Base-by-base conservation (phyloP, 1,140 invertebrate genomes). In the Physella acuta region DNA sequence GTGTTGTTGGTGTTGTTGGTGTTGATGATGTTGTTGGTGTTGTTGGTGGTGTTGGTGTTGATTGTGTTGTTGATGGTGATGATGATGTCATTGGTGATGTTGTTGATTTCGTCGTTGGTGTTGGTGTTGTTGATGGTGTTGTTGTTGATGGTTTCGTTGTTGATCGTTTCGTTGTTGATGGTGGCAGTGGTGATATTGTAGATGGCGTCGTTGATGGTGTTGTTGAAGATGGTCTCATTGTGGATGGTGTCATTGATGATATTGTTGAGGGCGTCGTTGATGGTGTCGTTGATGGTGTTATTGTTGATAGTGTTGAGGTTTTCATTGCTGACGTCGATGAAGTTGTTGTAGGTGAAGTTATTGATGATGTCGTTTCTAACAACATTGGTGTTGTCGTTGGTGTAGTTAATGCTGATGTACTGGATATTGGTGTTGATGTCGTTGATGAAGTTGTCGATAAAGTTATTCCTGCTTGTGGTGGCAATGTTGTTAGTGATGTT, bases 1-100 rank as follows among this genome's bases (percentile, higher is more conserved):
- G 8, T 11, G 20, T 20, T 44, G 8, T 8, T 8, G 39, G 8
- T 44, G 20, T 44, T 11, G 8, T 44, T 11, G 20, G 39, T 44
- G 20, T 44, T 44, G 8, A 11, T 11, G 39, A 11, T 44, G 39
- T 44, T 8, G 8, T 44, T 44, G 8, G 24, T 55, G 8, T 8
- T 8, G 26, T 14, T 55, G 24, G 17, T 55, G 8, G 8, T 55
- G 17, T 55, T 61, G 30, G 30, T 61, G 30, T 8, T 31, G 58
- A 14, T 30, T 16, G 24, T 61, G 30, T 14, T 61, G 58, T 4
- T 61, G 58, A 11, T 30, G 58, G 30, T 61, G 58, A 24, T 61
- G 16, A 8, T 4, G 31, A 34, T 61, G 31, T 5, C 33, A 37
- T 4, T 61, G 58, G 11, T 37, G 31, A 34, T 14, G 58, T 17